Base-by-base conservation (phyloP, 2,888 invertebrate species). In the Luperina testacea region DNA sequence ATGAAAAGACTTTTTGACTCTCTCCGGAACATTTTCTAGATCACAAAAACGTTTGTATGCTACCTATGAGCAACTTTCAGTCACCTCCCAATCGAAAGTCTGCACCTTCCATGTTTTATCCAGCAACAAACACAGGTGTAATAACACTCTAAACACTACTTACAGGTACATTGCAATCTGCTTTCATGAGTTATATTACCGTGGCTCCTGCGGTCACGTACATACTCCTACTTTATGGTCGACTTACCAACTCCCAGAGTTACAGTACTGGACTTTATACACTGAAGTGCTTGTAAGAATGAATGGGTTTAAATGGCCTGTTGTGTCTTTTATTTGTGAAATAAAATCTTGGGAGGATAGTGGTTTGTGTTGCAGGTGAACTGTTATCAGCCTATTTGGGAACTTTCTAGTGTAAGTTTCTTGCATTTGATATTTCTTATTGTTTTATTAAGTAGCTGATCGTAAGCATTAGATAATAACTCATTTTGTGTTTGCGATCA, bases 211-310 rank as follows among this genome's bases (percentile, higher is more conserved):
- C 53, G 79, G 89, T 88, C 88, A 88, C 88, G 88, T 87, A 81
- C 84, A 45, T 61, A 63, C 77, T 73, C 73, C 78, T 76, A 76
- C 64, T 89, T 88, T 88, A 88, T 84, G 71, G 67, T 69, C 81
- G 75, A 78, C 89, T 87, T 89, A 83, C 78, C 79, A 73, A 61
- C 85, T 64, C 61, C 51, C 24, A 70, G 83, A 73, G 68, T 81
- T 70, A 77, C 74, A 57, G 76, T 67, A 69, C 78, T 76, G 81
- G 88, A 86, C 87, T 89, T 88, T 88, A 88, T 89, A 81, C 68
- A 80, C 81, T 80, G 79, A 87, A 88, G 89, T 88, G 80, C 84
- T 87, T 82, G 84, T 86, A 73, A 80, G 73, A 87, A 87, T 86
- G 75, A 61, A 87, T 85, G 87, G 78, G 42, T 73, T 80, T 73